Evolutionary conservation across 1,140 invertebrate genomes (phyloP), one percentile per base, ranked within the genome.

Genomic region (Drosophila gunungcola): DNA sequence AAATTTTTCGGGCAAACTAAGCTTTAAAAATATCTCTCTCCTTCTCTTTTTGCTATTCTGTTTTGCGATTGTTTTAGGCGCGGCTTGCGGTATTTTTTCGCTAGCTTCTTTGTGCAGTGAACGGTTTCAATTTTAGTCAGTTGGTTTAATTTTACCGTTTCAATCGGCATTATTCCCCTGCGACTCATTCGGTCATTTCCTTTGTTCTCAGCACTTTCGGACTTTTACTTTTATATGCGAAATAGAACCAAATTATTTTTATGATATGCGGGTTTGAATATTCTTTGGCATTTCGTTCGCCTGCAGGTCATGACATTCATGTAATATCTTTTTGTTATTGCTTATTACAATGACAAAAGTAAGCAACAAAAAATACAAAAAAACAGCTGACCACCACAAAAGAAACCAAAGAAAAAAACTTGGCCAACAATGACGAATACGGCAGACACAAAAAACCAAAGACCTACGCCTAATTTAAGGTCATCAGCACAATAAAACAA

Each of bases 391-490:
- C 73, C 73, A 63, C 52, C 13, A 57, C 51, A 57, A 41, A 77
- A 81, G 60, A 74, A 60, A 43, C 58, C 57, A 73, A 73, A 34
- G 57, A 69, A 80, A 69, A 77, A 79, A 77, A 72, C 57, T 68
- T 86, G 73, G 82, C 72, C 80, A 84, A 63, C 55, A 80, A 55
- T 57, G 58, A 75, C 67, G 62, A 67, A 81, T 72, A 62, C 53
- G 62, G 56, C 64, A 13, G 36, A 34, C 12, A 53, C 56, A 60
- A 64, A 65, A 80, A 76, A 72, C 29, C 68, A 62, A 80, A 86
- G 82, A 86, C 82, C 83, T 89, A 89, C 84, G 84, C 84, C 84
- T 84, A 89, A 88, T 88, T 88, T 88, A 89, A 88, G 84, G 84
- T 88, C 84, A 89, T 80, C 84, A 88, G 80, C 84, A 88, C 80